phyloP scores from a whole-genome alignment of 1,140 invertebrate genomes.

The Andricus grossulariae region DNA sequence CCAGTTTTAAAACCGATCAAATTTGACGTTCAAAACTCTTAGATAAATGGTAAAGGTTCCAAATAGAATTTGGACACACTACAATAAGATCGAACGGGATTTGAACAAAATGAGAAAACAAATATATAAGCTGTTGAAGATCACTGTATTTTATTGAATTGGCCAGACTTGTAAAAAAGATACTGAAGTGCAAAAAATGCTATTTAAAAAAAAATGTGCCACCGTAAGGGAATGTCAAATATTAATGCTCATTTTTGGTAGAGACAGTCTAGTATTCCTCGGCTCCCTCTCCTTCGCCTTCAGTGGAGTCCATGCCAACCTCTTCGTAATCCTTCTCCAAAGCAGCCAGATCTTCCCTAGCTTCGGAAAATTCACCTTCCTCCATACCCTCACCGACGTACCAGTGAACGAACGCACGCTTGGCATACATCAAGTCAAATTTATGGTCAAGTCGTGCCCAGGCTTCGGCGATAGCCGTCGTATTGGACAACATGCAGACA shows the following conservation, averaged over 20 bases:
- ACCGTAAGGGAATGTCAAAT: background rate
- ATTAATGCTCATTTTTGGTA: background rate
- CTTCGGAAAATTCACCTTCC: conserved; percentile 81
- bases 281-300: conserved; percentile 76
- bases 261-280: conserved; percentile 68
- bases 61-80: too few relatives aligned
- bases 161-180: background rate
- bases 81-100: background rate
- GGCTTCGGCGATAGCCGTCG: conserved; percentile 82
- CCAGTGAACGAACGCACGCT: conserved; percentile 81
- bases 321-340: conserved; percentile 77
- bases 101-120: background rate
- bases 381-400: conserved; percentile 82
- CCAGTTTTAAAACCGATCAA: too few relatives aligned
- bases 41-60: too few relatives aligned
- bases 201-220: background rate
- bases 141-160: conserved; percentile 10
- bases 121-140: background rate
- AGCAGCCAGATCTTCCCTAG: conserved; percentile 79
- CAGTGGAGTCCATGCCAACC: conserved; percentile 80
- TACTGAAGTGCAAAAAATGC: conserved; percentile 9
- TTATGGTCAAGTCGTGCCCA: conserved; percentile 81
- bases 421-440: conserved; percentile 81
- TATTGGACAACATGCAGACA: conserved; percentile 78
- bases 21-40: too few relatives aligned